Evolutionary conservation across 1,140 invertebrate genomes (phyloP).

Genomic region (Alviniconcha marisindica): DNA sequence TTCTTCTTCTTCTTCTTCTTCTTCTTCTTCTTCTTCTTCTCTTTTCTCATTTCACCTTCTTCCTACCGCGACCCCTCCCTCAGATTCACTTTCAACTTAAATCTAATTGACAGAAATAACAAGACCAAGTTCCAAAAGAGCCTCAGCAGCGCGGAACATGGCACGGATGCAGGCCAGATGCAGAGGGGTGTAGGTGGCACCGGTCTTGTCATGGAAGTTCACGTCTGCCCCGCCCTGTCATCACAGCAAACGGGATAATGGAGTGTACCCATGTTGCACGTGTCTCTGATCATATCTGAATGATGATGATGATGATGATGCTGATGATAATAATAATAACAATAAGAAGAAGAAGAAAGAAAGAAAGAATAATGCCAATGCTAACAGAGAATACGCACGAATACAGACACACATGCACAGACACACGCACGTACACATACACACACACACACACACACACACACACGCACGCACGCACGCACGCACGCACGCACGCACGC

Average conservation of each 20-base stretch:
- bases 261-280: neutral
- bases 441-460: conserved; percentile 3
- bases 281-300: neutral
- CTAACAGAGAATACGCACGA: too few relatives aligned
- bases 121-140: neutral
- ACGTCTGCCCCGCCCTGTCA: neutral
- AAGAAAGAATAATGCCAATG: neutral
- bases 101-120: too few relatives aligned
- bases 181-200: neutral
- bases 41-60: too few relatives aligned
- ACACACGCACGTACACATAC: neutral
- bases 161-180: neutral
- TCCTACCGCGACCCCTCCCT: too few relatives aligned
- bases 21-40: too few relatives aligned
- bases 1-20: too few relatives aligned
- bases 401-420: neutral
- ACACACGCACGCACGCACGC: neutral
- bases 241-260: neutral
- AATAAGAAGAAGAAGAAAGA: too few relatives aligned
- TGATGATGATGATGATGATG: neutral
- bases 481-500: neutral
- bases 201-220: neutral
- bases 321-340: too few relatives aligned
- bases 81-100: too few relatives aligned
- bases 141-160: neutral